A percentile compares a stretch with the other conserved stretches of the same genome.
phyloP scores from a whole-genome alignment of 2,888 invertebrate genomes.

The Cinara cedri region DNA sequence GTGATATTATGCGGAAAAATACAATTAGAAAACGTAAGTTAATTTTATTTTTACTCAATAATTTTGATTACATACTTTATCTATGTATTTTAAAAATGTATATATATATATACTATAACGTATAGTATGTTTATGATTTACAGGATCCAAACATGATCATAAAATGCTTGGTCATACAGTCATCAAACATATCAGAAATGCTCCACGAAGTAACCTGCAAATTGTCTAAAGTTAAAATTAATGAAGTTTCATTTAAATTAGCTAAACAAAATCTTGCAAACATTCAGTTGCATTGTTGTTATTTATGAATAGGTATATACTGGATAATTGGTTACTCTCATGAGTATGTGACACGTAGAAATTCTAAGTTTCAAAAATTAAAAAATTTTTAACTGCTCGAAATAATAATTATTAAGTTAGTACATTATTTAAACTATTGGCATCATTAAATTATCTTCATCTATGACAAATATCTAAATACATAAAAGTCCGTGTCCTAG shows the following conservation, averaged over 20 bases:
- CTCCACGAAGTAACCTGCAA: neutral
- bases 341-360: neutral
- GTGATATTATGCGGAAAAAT: neutral
- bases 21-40: neutral
- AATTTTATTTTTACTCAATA: neutral
- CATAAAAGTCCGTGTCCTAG: too few species aligned
- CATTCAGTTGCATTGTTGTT: neutral
- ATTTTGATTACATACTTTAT: neutral
- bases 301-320: neutral
- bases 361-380: neutral
- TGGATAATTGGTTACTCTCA: neutral
- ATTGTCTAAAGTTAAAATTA: neutral
- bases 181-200: neutral
- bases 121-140: neutral
- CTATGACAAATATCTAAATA: too few species aligned
- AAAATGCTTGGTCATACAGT: neutral
- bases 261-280: neutral
- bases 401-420: too few species aligned
- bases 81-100: neutral
- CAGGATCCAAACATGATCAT: constrained; percentile 1
- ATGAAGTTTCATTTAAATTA: neutral
- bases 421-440: too few species aligned
- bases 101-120: neutral
- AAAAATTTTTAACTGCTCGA: neutral
- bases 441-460: too few species aligned